A percentile compares a stretch with the other conserved stretches of the same genome.
Evolutionary conservation across 2,113 vertebrate species (phyloP).

Genomic region (Mirounga angustirostris): DNA sequence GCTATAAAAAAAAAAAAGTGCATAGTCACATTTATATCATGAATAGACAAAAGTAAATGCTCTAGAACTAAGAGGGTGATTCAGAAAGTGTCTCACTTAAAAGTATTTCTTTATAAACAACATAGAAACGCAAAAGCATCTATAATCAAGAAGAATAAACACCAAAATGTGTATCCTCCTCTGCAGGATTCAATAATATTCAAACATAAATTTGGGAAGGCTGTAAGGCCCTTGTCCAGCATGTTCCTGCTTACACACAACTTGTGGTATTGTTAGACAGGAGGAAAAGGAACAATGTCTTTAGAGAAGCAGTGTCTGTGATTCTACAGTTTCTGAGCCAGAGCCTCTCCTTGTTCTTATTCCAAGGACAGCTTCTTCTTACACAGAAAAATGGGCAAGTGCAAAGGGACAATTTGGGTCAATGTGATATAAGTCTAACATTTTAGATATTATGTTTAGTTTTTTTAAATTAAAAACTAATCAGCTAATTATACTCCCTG

Average conservation of each 20-base stretch:
- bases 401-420: not conserved
- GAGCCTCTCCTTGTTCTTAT: slow-evolving; percentile 3
- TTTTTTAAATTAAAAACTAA: not conserved
- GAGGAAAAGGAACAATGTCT: not conserved
- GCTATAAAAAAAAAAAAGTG: not conserved
- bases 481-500: slow-evolving; percentile 2
- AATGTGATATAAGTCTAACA: not conserved
- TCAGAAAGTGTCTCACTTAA: not conserved
- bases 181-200: not conserved
- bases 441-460: not conserved
- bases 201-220: not conserved
- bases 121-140: not conserved
- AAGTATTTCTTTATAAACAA: slow-evolving; percentile 12
- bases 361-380: slow-evolving; percentile 37
- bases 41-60: not conserved
- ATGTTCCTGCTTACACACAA: accelerated
- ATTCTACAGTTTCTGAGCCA: slow-evolving; percentile 23
- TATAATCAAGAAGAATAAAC: slow-evolving; percentile 17
- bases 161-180: not conserved
- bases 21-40: not conserved
- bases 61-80: not conserved
- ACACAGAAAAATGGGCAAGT: not conserved
- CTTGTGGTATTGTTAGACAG: not conserved
- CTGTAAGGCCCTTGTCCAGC: not conserved
- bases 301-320: not conserved